These are phyloP conservation scores for Aphelinus certus DNA, from an alignment of 1,140 invertebrate genomes.

Conservation along the genomic window DNA sequence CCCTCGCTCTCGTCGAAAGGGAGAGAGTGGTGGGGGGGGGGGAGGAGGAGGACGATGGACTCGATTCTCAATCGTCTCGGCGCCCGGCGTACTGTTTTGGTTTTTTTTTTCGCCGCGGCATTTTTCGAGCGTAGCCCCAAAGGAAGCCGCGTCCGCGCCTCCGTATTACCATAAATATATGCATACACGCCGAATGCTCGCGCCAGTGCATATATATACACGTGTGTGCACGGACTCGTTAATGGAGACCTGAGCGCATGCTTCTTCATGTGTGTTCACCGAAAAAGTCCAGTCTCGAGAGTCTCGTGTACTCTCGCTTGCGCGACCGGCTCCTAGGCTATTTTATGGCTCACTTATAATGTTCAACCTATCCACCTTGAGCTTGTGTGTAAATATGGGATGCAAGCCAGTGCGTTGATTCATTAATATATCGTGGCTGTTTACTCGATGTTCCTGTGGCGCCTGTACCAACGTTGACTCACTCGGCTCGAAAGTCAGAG, in stretches of 20 bases:
- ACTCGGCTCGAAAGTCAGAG: no score
- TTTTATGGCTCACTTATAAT: slow-evolving; percentile 14
- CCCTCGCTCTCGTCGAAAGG: not conserved
- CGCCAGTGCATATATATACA: not conserved
- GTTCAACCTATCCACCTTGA: not conserved
- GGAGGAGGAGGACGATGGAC: not conserved
- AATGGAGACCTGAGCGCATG: slow-evolving; percentile 2
- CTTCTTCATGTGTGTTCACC: not conserved
- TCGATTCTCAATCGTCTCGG: not conserved
- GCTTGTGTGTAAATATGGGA: no score
- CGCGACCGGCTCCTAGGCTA: not conserved
- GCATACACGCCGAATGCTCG: not conserved
- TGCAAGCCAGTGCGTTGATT: not conserved
- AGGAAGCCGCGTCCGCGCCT: slow-evolving; percentile 2
- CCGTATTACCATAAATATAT: slow-evolving; percentile 12
- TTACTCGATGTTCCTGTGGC: no score
- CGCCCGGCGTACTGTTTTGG: not conserved
- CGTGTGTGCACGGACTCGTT: slow-evolving; percentile 10
- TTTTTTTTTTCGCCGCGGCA: not conserved
- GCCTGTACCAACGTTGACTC: no score
- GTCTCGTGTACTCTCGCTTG: no score
- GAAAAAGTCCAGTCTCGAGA: no score
- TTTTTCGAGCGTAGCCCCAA: not conserved
- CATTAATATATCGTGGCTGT: not conserved
- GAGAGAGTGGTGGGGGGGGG: not conserved